phyloP scores from a whole-genome alignment of 1,140 invertebrate species.

The Plodia interpunctella region DNA sequence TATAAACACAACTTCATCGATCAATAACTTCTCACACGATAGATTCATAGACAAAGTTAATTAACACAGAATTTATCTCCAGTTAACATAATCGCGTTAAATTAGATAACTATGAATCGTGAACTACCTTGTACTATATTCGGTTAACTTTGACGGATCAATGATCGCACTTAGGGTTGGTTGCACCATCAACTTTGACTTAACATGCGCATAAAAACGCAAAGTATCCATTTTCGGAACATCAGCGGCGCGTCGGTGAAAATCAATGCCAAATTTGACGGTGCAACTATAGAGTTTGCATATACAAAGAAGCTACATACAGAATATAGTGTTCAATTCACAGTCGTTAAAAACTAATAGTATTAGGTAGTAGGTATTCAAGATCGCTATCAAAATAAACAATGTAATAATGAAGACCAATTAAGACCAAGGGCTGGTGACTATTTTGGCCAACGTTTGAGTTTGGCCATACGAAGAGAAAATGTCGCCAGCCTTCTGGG shows the following conservation, averaged over 20 bases:
- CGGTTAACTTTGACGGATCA: neutral
- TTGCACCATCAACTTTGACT: no score
- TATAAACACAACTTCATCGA: no score
- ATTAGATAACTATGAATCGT: neutral
- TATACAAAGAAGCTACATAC: neutral
- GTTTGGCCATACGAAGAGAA: no score
- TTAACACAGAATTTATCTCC: neutral
- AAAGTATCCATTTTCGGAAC: no score
- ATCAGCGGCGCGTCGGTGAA: no score
- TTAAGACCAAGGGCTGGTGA: no score
- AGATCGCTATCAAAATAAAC: slow-evolving; percentile 48
- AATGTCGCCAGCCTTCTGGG: no score
- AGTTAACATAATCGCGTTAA: neutral
- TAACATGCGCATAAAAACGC: no score
- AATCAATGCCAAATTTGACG: no score
- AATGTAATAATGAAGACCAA: slow-evolving; percentile 24
- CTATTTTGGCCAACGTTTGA: no score
- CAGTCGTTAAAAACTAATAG: neutral
- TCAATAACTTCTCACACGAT: no score
- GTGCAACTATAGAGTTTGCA: no score
- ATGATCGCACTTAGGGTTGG: neutral
- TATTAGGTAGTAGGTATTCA: neutral
- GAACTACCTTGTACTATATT: neutral
- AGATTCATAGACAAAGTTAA: neutral
- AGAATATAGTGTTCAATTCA: neutral